phyloP scores from a whole-genome alignment of 1,140 invertebrate species.

The Drosophila suzukii region DNA sequence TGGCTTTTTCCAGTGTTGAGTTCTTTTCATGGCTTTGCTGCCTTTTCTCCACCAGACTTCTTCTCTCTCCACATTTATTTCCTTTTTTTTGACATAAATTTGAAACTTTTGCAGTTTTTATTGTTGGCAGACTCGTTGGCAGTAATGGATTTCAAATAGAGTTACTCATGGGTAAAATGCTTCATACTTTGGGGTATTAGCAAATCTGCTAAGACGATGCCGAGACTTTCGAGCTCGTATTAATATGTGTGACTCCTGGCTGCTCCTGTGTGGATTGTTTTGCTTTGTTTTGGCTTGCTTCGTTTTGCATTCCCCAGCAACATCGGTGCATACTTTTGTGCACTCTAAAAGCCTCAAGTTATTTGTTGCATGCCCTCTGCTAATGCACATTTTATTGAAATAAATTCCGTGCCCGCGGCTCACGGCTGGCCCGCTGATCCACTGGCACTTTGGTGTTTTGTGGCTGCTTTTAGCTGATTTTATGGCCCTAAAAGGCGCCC shows the following conservation, averaged over 20 bases:
- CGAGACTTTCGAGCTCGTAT: slow-evolving; percentile 38
- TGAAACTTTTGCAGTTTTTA: slow-evolving; percentile 81
- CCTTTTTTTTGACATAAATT: slow-evolving; percentile 75
- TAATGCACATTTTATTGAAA: slow-evolving; percentile 83
- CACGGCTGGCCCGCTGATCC: slow-evolving; percentile 40
- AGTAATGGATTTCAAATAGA: slow-evolving; percentile 83
- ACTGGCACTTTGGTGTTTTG: slow-evolving; percentile 75
- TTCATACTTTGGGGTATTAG: slow-evolving; percentile 81
- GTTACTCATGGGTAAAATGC: slow-evolving; percentile 82
- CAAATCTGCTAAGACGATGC: slow-evolving; percentile 66
- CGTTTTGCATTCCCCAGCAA: slow-evolving; percentile 34
- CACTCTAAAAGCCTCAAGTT: slow-evolving; percentile 77
- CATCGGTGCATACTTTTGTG: slow-evolving; percentile 40
- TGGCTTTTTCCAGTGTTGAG: slow-evolving; percentile 65
- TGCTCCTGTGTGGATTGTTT: slow-evolving; percentile 32
- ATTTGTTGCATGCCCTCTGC: slow-evolving; percentile 74
- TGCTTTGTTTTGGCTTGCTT: slow-evolving; percentile 14
- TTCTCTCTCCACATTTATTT: slow-evolving; percentile 18
- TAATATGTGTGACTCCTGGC: slow-evolving; percentile 55
- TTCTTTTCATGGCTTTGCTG: slow-evolving; percentile 66
- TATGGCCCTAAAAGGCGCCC: slow-evolving; percentile 74
- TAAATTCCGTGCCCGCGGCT: slow-evolving; percentile 72
- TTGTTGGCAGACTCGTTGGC: slow-evolving; percentile 79
- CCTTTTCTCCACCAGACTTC: slow-evolving; percentile 26
- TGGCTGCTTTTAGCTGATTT: slow-evolving; percentile 82